phyloP scores from a whole-genome alignment of 2,113 vertebrate genomes.

The Carettochelys insculpta region DNA sequence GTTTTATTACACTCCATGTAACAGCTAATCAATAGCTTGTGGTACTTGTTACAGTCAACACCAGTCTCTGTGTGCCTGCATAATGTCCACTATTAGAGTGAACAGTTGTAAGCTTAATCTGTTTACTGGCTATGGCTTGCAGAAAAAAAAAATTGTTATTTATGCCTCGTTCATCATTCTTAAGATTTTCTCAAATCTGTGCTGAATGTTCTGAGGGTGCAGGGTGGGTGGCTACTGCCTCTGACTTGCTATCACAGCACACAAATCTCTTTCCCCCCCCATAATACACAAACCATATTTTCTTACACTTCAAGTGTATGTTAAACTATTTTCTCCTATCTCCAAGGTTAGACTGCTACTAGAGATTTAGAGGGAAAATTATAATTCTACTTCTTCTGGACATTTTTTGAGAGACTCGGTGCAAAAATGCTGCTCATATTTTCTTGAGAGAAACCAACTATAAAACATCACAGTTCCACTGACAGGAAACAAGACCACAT shows the following conservation, averaged over 20 bases:
- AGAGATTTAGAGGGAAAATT: background rate
- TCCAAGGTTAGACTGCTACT: background rate
- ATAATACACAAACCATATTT: slow-evolving; percentile 35
- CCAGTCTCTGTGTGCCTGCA: slow-evolving; percentile 40
- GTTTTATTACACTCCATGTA: slow-evolving; percentile 68
- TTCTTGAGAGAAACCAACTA: background rate
- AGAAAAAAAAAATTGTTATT: slow-evolving; percentile 67
- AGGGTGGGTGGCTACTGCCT: background rate
- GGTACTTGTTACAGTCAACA: slow-evolving; percentile 66
- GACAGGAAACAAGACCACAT: background rate
- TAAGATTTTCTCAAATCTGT: slow-evolving; percentile 63
- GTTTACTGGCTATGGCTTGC: slow-evolving; percentile 53
- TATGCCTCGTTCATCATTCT: slow-evolving; percentile 65
- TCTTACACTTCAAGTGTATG: slow-evolving; percentile 31
- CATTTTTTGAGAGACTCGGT: background rate
- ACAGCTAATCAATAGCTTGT: slow-evolving; percentile 76
- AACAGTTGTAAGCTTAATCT: slow-evolving; percentile 61
- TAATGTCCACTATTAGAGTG: slow-evolving; percentile 56
- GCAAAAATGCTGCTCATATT: background rate
- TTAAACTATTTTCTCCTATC: slow-evolving; percentile 5
- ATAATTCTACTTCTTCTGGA: background rate
- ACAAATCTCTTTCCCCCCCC: slow-evolving; percentile 3
- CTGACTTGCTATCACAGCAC: slow-evolving; percentile 20
- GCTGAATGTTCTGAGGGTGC: slow-evolving; percentile 17
- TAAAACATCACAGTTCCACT: background rate